Evolutionary conservation across 2,113 vertebrate genomes (phyloP).

Genomic region (Glaucidium brasilianum): DNA sequence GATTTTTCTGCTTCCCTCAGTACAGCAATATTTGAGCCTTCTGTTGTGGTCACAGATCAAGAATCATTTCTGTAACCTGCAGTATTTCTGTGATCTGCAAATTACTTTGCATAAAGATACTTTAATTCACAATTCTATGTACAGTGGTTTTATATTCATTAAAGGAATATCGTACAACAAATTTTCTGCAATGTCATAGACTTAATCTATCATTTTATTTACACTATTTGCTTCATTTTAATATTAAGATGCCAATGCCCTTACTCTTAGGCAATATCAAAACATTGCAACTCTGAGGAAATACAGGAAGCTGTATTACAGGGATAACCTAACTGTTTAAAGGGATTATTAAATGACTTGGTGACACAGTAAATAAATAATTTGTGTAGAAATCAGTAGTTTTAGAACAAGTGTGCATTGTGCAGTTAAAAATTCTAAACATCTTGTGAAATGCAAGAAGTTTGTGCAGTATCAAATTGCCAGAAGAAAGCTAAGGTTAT

Average conservation of each 20-base stretch:
- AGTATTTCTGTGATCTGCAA: neutral
- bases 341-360: slow-evolving; percentile 17
- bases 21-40: neutral
- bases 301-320: neutral
- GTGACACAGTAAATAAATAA: slow-evolving; percentile 74
- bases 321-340: neutral
- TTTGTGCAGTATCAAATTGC: slow-evolving; percentile 30
- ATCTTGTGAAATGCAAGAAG: slow-evolving; percentile 50
- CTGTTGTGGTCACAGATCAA: neutral
- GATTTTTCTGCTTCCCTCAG: neutral
- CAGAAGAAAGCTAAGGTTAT: neutral
- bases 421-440: slow-evolving; percentile 64
- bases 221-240: slow-evolving; percentile 49
- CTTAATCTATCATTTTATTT: slow-evolving; percentile 62
- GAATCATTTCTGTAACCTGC: neutral
- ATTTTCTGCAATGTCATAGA: slow-evolving; percentile 36
- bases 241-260: neutral
- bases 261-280: neutral
- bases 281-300: neutral
- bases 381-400: slow-evolving; percentile 74
- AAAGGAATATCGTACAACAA: slow-evolving; percentile 79
- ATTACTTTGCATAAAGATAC: slow-evolving; percentile 54
- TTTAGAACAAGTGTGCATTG: slow-evolving; percentile 71
- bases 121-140: slow-evolving; percentile 69
- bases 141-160: slow-evolving; percentile 70